Conservation (phyloP, 2,797 vertebrate species). For the Eremophila alpestris region DNA sequence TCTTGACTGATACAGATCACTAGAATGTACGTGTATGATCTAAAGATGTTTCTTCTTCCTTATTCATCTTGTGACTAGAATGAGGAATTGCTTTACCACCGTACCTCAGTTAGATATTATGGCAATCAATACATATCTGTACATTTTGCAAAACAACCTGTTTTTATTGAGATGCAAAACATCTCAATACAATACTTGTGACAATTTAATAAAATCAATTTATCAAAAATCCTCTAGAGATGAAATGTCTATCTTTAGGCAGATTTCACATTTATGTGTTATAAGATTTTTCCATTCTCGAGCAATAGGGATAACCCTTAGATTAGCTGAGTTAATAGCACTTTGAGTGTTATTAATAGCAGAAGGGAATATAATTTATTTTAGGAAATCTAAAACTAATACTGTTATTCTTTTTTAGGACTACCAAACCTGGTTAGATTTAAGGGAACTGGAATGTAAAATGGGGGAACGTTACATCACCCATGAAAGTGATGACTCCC, state of each 20-base stretch:
- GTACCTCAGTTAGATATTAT: not conserved
- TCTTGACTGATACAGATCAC: not conserved
- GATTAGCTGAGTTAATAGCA: not conserved
- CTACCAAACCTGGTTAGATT: slow-evolving; percentile 96
- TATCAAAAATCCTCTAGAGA: not conserved
- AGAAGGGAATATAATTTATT: not conserved
- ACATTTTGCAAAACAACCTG: not conserved
- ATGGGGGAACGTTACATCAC: slow-evolving; percentile 94
- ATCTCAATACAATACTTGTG: not conserved
- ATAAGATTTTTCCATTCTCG: not conserved
- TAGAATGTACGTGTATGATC: not conserved
- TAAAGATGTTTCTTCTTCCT: not conserved
- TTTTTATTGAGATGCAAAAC: not conserved
- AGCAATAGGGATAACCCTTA: not conserved
- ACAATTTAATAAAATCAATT: not conserved
- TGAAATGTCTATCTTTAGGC: not conserved
- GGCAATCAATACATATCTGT: not conserved
- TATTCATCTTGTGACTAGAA: not conserved
- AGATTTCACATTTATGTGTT: not conserved
- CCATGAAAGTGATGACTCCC: slow-evolving; percentile 93
- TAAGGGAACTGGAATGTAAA: slow-evolving; percentile 90
- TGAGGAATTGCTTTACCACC: not conserved
- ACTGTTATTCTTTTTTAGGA: slow-evolving; percentile 79
- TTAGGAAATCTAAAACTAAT: not conserved
- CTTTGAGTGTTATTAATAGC: not conserved